phyloP scores from a whole-genome alignment of 2,888 invertebrate species.

The Pammene aurita region DNA sequence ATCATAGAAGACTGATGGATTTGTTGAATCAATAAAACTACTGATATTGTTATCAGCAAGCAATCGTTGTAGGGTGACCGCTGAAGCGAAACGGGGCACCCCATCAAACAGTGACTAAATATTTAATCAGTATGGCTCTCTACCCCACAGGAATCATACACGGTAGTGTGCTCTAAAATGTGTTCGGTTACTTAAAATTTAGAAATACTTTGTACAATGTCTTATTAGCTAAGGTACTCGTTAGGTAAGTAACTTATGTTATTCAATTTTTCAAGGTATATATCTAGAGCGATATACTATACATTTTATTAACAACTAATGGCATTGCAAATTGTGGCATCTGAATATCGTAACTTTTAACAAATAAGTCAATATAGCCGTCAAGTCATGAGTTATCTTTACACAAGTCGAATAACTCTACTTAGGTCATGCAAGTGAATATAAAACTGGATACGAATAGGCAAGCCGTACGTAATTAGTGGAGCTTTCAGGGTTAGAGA shows the following conservation, averaged over 20 bases:
- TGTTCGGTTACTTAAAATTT: slow-evolving; percentile 35
- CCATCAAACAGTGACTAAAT: slow-evolving; percentile 57
- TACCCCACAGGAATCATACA: slow-evolving; percentile 52
- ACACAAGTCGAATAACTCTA: not conserved
- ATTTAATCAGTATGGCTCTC: slow-evolving; percentile 61
- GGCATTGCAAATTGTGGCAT: no score
- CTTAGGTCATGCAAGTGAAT: not conserved
- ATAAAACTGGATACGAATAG: no score
- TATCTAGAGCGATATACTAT: no score
- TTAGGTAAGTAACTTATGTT: not conserved
- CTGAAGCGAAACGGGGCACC: slow-evolving; percentile 58
- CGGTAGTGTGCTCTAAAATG: slow-evolving; percentile 44
- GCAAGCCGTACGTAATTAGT: not conserved
- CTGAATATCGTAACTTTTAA: not conserved
- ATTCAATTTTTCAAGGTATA: no score
- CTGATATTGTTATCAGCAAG: slow-evolving; percentile 51
- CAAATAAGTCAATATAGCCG: no score
- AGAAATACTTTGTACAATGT: no score
- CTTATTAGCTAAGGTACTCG: no score
- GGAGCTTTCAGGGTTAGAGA: not conserved
- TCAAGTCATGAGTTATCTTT: not conserved
- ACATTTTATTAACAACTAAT: no score
- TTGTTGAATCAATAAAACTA: slow-evolving; percentile 48
- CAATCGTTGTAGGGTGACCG: slow-evolving; percentile 56
- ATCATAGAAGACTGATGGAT: slow-evolving; percentile 5